Conservation (phyloP, 1,140 invertebrate species). For the Leptonema lineaticorne region DNA sequence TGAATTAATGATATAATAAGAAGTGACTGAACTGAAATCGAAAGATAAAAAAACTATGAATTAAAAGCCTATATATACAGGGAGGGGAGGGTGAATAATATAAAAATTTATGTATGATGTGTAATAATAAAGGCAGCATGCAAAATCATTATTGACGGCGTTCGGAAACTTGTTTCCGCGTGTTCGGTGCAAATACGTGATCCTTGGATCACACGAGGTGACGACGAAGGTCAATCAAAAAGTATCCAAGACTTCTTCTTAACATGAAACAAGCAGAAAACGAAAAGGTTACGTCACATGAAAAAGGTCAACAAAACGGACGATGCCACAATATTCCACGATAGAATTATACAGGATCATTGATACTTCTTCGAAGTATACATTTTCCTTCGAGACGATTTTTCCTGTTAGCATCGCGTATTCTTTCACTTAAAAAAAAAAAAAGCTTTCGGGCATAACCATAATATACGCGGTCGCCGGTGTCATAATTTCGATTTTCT, state of each 20-base stretch:
- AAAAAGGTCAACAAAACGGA: neutral
- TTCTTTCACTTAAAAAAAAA: no score
- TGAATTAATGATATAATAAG: no score
- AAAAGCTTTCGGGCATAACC: no score
- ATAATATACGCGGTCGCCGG: no score
- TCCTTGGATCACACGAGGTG: conserved; percentile 1
- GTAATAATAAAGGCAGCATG: neutral
- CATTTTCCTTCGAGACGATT: neutral
- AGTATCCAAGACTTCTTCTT: neutral
- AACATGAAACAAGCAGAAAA: neutral
- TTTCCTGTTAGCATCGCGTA: neutral
- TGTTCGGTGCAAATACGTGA: conserved; percentile 8
- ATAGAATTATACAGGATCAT: neutral
- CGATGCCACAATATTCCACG: neutral
- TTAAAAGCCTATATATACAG: no score
- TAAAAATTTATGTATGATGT: no score
- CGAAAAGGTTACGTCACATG: neutral
- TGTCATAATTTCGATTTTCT: conserved; percentile 9
- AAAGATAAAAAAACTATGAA: no score
- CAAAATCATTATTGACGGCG: neutral
- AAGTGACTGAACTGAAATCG: no score
- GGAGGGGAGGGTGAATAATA: no score
- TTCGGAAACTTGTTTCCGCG: conserved; percentile 2
- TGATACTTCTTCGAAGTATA: neutral
- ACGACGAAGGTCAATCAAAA: conserved; percentile 14